These are phyloP conservation scores for Hypsopygia costalis DNA, from an alignment of 2,888 invertebrate genomes.

Conservation along the genomic window DNA sequence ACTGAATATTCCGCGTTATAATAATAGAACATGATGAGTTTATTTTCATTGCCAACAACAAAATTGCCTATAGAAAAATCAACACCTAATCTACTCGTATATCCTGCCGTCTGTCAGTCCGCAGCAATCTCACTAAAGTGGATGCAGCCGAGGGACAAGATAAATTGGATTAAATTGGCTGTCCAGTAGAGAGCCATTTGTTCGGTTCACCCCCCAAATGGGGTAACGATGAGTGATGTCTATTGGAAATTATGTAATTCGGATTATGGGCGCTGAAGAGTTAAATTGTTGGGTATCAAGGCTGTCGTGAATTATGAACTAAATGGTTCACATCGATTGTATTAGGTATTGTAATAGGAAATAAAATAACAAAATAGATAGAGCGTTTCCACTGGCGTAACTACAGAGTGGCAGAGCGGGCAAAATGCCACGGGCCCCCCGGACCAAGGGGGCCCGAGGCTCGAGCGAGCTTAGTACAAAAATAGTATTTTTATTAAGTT, in stretches of 20 bases:
- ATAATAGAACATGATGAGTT: too few species aligned
- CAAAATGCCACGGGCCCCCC: too few species aligned
- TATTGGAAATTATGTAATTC: constrained; percentile 7
- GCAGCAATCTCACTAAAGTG: constrained; percentile 54
- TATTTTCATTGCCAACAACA: too few species aligned
- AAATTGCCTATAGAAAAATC: constrained; percentile 19
- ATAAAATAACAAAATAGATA: too few species aligned
- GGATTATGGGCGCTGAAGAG: constrained; percentile 2
- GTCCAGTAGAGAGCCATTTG: constrained; percentile 41
- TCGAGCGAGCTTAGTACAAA: too few species aligned
- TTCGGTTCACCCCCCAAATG: constrained; percentile 33
- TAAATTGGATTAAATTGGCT: constrained; percentile 73
- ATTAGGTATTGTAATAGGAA: too few species aligned
- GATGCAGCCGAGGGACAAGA: constrained; percentile 31
- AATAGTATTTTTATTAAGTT: too few species aligned
- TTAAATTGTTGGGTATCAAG: not conserved
- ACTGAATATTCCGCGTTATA: too few species aligned
- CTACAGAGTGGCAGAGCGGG: too few species aligned
- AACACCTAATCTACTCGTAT: constrained; percentile 47
- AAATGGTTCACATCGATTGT: too few species aligned
- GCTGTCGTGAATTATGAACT: not conserved
- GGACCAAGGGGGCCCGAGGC: too few species aligned
- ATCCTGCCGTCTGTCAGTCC: constrained; percentile 51
- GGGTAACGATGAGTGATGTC: constrained; percentile 43
- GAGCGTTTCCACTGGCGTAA: too few species aligned